Evolutionary conservation across 2,113 vertebrate species (phyloP), one percentile per base, ranked within the genome.

Genomic region (Sapajus apella): DNA sequence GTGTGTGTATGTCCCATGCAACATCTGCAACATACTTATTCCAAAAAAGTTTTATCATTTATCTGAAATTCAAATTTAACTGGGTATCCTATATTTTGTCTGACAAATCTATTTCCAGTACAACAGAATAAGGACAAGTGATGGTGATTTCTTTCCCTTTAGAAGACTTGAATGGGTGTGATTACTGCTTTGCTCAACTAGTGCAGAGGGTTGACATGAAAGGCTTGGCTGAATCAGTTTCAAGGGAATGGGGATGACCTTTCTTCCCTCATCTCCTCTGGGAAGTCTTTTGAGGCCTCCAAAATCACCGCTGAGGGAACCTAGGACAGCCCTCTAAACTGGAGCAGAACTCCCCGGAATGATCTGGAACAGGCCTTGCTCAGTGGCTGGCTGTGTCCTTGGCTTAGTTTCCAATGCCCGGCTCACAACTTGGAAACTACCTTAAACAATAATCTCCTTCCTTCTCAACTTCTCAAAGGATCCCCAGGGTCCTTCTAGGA

Each of bases 1-100:
- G 58, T 61, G 9, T 58, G 1, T 10, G 3, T 90, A 43, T 52
- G 32, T 43, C n/a, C 47, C n/a, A 55, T 52, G 27, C 55, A 91
- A 80, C 25, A 58, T 55, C 83, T 94, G 27, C 20, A 50, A 84
- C 35, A 61, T 47, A 70, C 35, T 81, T 77, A 86, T 9, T 58
- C 21, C 23, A 75, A 89, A 68, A 84, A 56, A 20, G 1, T 83
- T 94, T 83, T 37, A 37, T 5, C 32, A 9, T 90, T 95, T 73
- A 47, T 91, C 55, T 89, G 30, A 96, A 89, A 43, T 91, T 88
- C 45, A 92, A n/a, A 82, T 76, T 66, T 83, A 76, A 80, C n/a
- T 76, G 35, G 21, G 45, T 35, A 75, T 76, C 35, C 30, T 79
- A 2, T 32, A 35, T 93, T 93, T 94, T 83, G 75, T 47, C 30